These are phyloP conservation scores for Perca fluviatilis DNA, from an alignment of 2,113 vertebrate genomes.

Conservation along the genomic window DNA sequence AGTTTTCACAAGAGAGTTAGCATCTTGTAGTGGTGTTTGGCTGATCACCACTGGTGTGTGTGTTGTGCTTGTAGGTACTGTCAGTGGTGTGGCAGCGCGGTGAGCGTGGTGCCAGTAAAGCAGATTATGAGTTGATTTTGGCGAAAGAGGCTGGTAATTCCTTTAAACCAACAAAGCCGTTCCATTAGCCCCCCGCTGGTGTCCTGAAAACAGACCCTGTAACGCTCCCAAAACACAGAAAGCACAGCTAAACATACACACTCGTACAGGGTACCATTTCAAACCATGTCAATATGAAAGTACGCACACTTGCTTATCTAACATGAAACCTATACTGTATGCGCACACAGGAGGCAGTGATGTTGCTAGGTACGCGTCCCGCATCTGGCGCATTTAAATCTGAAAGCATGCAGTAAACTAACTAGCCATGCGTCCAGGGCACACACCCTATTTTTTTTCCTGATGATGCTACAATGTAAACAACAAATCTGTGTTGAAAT, in stretches of 20 bases:
- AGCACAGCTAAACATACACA: constrained; percentile 37
- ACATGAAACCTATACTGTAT: constrained; percentile 12
- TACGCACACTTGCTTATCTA: constrained; percentile 5
- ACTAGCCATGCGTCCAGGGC: too few species aligned
- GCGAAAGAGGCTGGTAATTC: constrained; percentile 95
- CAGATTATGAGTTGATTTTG: constrained; percentile 99
- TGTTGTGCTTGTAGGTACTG: constrained; percentile 60
- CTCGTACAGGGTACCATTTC: constrained; percentile 21
- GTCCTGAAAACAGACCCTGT: constrained; percentile 92
- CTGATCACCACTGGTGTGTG: constrained; percentile 82
- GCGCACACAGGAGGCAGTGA: neutral
- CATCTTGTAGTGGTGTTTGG: constrained; percentile 83
- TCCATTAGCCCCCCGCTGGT: constrained; percentile 98
- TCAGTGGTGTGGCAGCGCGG: constrained; percentile 60
- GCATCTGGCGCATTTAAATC: too few species aligned
- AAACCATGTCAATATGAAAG: constrained; percentile 24
- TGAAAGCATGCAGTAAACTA: too few species aligned
- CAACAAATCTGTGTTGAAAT: too few species aligned
- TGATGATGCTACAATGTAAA: too few species aligned
- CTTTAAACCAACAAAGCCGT: constrained; percentile 98
- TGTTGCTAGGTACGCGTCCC: too few species aligned
- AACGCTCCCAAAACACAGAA: constrained; percentile 79
- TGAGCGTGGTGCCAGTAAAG: constrained; percentile 88
- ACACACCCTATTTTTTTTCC: too few species aligned
- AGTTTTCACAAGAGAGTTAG: constrained; percentile 85